Evolutionary conservation across 2,797 vertebrate genomes (phyloP), one percentile per base, ranked within the genome.

Genomic region (Megalops cyprinoides): DNA sequence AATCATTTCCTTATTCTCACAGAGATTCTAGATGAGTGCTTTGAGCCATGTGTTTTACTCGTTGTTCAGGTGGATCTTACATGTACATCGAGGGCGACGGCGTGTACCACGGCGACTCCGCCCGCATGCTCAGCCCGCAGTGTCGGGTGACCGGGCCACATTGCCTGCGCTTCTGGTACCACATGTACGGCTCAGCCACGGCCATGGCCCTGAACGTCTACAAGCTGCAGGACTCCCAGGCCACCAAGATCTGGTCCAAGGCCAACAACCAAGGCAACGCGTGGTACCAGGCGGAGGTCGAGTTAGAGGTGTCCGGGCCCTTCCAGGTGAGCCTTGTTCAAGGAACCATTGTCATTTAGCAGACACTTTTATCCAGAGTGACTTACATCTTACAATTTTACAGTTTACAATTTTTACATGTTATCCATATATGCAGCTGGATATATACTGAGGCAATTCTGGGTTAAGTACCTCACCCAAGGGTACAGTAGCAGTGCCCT

Each of bases 121-220:
- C 94, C 31, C 89, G 90, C 0, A 84, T 96, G 82, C n/a, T 92
- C 85, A 96, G 94, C 58, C 88, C 92, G 0, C 31, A 9, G n/a
- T 97, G 96, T 82, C 76, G 82, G 23, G 84, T 82, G 3, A 51
- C 79, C 20, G 93, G 93, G 74, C 87, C 89, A 0, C 83, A 94
- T 81, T 96, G 96, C 87, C 88, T 97, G 84, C 79, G 87, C 51
- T 96, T 96, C 89, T 96, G 95, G 95, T 96, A 96, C 85, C 91
- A 96, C 84, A 94, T 96, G 93, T 92, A 94, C 0, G 96, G 96
- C 18, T 82, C 77, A 4, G 90, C 91, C 14, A 2, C 10, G 1
- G 85, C 88, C 8, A 95, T 95, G 94, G 86, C 87, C 2, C 90
- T 97, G 56, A 90, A 89, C 0, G 77, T 96, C 39, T 94, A 95